These are phyloP conservation scores for Nannoperca obscura DNA, from an alignment of 2,797 vertebrate genomes.

Conservation along the genomic window DNA sequence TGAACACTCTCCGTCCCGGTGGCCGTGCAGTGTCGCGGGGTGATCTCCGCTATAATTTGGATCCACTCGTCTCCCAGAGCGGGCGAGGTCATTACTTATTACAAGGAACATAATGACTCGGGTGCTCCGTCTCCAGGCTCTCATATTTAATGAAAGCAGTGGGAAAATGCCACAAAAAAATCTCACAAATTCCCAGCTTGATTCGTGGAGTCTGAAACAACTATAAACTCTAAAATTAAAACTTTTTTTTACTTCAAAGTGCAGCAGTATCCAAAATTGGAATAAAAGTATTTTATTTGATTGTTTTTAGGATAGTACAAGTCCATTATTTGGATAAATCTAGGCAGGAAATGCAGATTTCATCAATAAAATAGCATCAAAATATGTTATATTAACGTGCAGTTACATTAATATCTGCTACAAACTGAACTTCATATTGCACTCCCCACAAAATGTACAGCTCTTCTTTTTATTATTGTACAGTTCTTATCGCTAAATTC, in stretches of 20 bases:
- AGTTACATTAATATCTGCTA: background rate
- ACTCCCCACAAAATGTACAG: too few relatives aligned
- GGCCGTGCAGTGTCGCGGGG: background rate
- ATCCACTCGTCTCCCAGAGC: slow-evolving; percentile 37
- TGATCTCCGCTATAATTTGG: slow-evolving; percentile 29
- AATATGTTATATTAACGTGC: background rate
- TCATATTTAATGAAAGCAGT: slow-evolving; percentile 31
- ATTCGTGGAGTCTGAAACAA: background rate
- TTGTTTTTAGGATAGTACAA: background rate
- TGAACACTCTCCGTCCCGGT: background rate
- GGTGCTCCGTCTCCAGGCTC: slow-evolving; percentile 39
- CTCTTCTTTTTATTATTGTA: too few relatives aligned
- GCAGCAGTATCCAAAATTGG: background rate
- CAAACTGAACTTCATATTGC: too few relatives aligned
- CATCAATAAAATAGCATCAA: background rate
- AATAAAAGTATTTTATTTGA: background rate
- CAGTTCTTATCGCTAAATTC: too few relatives aligned
- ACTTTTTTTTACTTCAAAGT: background rate
- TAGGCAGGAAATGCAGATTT: background rate
- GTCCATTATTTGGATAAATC: background rate
- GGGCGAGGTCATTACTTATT: slow-evolving; percentile 45
- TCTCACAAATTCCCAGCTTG: slow-evolving; percentile 14
- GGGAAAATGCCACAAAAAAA: slow-evolving; percentile 32
- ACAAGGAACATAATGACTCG: slow-evolving; percentile 30
- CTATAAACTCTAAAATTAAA: too few relatives aligned